Evolutionary conservation across 1,140 invertebrate species (phyloP).

Genomic region (Bicyclus anynana): DNA sequence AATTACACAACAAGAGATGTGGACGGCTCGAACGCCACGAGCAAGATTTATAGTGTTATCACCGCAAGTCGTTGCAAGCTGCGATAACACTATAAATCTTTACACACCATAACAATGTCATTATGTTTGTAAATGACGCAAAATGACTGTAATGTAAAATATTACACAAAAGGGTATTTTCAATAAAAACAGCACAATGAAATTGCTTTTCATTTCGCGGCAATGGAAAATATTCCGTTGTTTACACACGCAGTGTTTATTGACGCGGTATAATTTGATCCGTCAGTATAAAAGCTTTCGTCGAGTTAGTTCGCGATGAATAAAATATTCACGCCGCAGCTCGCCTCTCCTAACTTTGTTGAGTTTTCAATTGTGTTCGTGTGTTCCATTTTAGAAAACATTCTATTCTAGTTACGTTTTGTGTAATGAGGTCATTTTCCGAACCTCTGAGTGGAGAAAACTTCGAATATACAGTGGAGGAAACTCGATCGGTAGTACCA

Average conservation of each 20-base stretch:
- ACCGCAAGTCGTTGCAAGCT: no score
- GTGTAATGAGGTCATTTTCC: neutral
- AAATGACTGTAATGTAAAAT: neutral
- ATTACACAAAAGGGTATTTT: conserved; percentile 4
- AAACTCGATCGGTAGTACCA: no score
- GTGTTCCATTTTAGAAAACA: conserved; percentile 3
- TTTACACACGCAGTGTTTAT: conserved; percentile 21
- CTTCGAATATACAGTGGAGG: neutral
- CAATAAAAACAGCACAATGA: conserved; percentile 2
- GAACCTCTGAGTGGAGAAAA: neutral
- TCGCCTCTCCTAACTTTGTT: conserved; percentile 12
- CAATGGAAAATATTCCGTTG: conserved; percentile 14
- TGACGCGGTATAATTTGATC: conserved; percentile 22
- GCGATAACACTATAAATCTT: no score
- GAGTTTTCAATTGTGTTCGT: conserved; percentile 18
- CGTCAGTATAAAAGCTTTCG: conserved; percentile 20
- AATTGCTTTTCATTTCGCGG: conserved; percentile 14
- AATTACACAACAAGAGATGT: no score
- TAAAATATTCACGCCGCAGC: conserved; percentile 24
- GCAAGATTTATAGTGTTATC: no score
- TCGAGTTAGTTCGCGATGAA: conserved; percentile 15
- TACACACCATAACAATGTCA: no score
- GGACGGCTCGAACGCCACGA: no score
- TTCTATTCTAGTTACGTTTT: neutral
- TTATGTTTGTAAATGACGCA: neutral